These are phyloP conservation scores for Neogobius melanostomus DNA, from an alignment of 2,113 vertebrate genomes.

Conservation along the genomic window DNA sequence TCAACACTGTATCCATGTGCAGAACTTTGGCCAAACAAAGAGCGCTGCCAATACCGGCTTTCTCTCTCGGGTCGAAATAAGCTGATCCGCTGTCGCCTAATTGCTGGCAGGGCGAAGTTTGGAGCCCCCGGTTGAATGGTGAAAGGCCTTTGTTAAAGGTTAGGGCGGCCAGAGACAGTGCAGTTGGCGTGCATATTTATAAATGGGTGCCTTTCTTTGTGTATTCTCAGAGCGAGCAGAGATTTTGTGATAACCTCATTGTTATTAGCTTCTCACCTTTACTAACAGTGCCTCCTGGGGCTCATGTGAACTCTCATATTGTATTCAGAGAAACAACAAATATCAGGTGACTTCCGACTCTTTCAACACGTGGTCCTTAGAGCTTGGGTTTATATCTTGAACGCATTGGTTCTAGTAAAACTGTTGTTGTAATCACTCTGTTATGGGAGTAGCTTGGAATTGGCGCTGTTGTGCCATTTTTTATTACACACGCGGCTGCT, in stretches of 20 bases:
- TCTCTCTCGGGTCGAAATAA: conserved; percentile 34
- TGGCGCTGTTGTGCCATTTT: too few species aligned
- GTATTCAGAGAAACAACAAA: background rate
- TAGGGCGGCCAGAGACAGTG: conserved; percentile 9
- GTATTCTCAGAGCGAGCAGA: conserved; percentile 6
- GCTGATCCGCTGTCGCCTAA: conserved; percentile 27
- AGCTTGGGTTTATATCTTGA: background rate
- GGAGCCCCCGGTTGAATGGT: conserved; percentile 31
- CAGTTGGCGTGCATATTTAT: conserved; percentile 23
- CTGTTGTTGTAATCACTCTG: too few species aligned
- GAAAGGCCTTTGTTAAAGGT: conserved; percentile 40
- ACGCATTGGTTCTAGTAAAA: background rate
- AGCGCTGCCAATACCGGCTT: conserved; percentile 33
- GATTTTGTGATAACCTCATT: conserved; percentile 21
- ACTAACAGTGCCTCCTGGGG: conserved; percentile 13
- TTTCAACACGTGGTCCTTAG: background rate
- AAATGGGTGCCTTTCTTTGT: conserved; percentile 42
- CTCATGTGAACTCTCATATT: conserved; percentile 17
- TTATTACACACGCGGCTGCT: too few species aligned
- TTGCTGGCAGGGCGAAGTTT: conserved; percentile 37
- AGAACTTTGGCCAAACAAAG: conserved; percentile 28
- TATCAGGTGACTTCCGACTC: background rate
- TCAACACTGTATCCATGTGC: conserved; percentile 29
- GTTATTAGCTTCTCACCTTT: conserved; percentile 5
- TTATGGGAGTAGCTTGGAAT: too few species aligned